These are phyloP conservation scores for Suillia variegata DNA, from an alignment of 2,888 invertebrate genomes.

Conservation along the genomic window DNA sequence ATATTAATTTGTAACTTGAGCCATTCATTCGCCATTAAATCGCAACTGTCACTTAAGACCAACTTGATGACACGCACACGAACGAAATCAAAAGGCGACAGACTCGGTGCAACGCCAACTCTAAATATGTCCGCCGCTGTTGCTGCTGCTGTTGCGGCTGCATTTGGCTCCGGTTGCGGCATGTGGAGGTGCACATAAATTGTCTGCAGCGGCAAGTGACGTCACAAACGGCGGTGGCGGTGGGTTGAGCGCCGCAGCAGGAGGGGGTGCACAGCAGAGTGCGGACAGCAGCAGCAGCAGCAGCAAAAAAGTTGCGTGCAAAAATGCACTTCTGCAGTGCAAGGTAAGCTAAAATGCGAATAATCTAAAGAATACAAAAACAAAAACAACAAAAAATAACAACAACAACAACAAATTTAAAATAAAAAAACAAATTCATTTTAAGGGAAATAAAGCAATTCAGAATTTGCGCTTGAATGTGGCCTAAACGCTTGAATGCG, in stretches of 20 bases:
- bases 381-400: too few species aligned
- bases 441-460: constrained; percentile 10
- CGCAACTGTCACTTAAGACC: constrained; percentile 59
- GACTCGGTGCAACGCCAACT: constrained; percentile 3
- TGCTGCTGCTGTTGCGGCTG: too few species aligned
- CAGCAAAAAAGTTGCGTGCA: constrained; percentile 43
- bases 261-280: constrained; percentile 17
- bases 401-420: too few species aligned
- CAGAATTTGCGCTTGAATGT: constrained; percentile 25
- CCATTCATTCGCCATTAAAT: constrained; percentile 52
- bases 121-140: constrained; percentile 13
- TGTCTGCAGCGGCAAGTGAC: constrained; percentile 41
- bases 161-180: too few species aligned
- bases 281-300: constrained; percentile 11
- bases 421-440: too few species aligned
- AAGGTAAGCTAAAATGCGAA: neutral
- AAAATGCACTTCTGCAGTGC: constrained; percentile 47
- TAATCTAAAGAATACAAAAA: too few species aligned
- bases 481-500: neutral
- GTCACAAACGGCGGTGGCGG: too few species aligned
- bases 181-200: constrained; percentile 37
- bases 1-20: constrained; percentile 53
- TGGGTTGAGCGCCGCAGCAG: constrained; percentile 24
- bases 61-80: constrained; percentile 59
- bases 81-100: constrained; percentile 6